phyloP scores from a whole-genome alignment of 2,888 invertebrate species.

The Agrotis puta region DNA sequence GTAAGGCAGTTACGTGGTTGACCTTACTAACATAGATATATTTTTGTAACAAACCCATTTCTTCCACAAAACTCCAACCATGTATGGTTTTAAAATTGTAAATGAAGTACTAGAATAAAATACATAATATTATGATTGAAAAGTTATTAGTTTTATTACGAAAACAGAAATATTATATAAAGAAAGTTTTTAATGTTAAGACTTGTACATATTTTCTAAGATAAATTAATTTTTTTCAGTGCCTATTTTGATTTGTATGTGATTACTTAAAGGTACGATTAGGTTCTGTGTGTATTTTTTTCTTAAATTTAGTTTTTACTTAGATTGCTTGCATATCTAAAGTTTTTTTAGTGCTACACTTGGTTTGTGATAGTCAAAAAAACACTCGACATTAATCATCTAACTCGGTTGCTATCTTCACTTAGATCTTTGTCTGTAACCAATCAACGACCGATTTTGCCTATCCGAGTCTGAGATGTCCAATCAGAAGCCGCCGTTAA shows the following conservation, averaged over 20 bases:
- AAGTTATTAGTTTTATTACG: constrained; percentile 64
- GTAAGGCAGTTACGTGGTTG: background rate
- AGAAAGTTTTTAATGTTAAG: constrained; percentile 63
- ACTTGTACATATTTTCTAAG: constrained; percentile 75
- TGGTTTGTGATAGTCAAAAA: background rate
- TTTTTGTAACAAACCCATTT: constrained; percentile 48
- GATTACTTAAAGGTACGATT: constrained; percentile 41
- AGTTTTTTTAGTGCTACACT: constrained; percentile 1
- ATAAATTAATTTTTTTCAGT: constrained; percentile 75
- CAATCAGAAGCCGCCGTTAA: no score
- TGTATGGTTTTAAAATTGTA: constrained; percentile 43
- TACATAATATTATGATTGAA: constrained; percentile 59
- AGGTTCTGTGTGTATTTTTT: constrained; percentile 46
- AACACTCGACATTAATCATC: background rate
- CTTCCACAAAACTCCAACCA: constrained; percentile 33
- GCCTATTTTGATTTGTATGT: constrained; percentile 69
- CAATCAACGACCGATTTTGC: no score
- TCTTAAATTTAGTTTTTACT: constrained; percentile 16
- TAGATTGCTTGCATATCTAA: constrained; percentile 40
- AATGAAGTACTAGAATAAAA: constrained; percentile 61
- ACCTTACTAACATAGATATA: constrained; percentile 42
- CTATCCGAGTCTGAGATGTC: no score
- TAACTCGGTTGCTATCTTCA: no score
- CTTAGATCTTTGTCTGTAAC: no score
- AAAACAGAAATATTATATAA: constrained; percentile 51